Evolutionary conservation across 2,113 vertebrate genomes (phyloP), one percentile per base, ranked within the genome.

Genomic region (Pithys albifrons): DNA sequence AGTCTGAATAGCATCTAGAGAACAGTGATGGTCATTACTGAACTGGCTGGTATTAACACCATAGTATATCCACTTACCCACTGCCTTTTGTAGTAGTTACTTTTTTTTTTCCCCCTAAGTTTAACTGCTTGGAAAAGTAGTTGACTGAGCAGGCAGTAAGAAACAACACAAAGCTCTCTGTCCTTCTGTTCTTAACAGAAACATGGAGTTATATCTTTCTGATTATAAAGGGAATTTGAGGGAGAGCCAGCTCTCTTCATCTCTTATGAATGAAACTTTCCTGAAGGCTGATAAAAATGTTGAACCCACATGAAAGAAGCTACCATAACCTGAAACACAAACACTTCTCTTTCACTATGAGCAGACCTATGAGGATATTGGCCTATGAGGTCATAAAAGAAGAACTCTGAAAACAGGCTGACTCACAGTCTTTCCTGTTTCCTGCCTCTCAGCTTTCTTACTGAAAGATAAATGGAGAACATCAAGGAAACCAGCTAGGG

Each of bases 311-410:
- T 86, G 76, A 96, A 93, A 94, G 80, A 71, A 90, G 55, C 55
- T 81, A 85, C 28, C 51, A 35, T 75, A 89, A 85, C 49, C 72
- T 72, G 61, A 70, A 79, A 89, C 85, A 93, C 55, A 94, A 90
- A 31, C 35, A 61, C 12, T 91, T 96, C 77, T 95, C 65, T 95
- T 88, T 95, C 7, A 4, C 89, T 10, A 8, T 67, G 77, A 91
- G 81, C 57, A 89, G 88, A 95, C 59, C 85, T 92, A 49, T 33
- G 62, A 94, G 85, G 66, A 64, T 93, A 89, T 28, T 79, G 73
- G 73, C 65, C 65, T 93, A 86, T 95, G 93, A 97, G 75, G 88
- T 96, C 95, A 96, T 90, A 66, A 88, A 84, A 83, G 69, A 84
- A 67, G 54, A 95, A 91, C 90, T 95, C 74, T 81, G 69, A 85